These are phyloP conservation scores for Plectropomus leopardus DNA, from an alignment of 2,113 vertebrate genomes.

Conservation along the genomic window DNA sequence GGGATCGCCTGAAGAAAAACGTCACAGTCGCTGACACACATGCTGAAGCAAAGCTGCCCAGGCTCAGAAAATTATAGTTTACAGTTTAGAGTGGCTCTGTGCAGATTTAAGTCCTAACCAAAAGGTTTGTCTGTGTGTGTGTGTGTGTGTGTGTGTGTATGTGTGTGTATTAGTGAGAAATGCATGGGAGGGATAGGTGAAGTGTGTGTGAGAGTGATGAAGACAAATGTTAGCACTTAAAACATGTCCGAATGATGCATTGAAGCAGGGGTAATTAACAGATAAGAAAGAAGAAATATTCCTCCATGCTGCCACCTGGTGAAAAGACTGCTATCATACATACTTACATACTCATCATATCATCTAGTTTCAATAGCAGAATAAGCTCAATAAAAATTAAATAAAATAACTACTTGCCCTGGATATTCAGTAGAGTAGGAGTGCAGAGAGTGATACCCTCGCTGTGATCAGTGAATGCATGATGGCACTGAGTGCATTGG, in stretches of 20 bases:
- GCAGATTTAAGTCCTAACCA: conserved; percentile 6
- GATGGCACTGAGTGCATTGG: conserved; percentile 27
- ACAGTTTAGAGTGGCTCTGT: not conserved
- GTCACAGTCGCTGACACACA: conserved; percentile 57
- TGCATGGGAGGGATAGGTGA: not conserved
- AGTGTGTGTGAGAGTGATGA: not conserved
- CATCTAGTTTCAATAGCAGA: conserved; percentile 3
- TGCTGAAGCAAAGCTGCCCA: conserved; percentile 40
- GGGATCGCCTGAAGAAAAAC: conserved; percentile 71
- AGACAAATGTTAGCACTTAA: conserved; percentile 6
- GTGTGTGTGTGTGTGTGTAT: not conserved
- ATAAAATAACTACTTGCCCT: not conserved
- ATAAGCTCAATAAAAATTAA: not conserved
- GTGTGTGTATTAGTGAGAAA: not conserved
- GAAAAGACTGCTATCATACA: conserved; percentile 7
- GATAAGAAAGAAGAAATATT: not conserved
- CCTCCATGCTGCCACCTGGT: conserved; percentile 7
- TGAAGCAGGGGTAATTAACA: conserved; percentile 3
- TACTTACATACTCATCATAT: not conserved
- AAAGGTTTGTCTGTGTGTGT: not conserved
- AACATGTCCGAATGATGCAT: conserved; percentile 13
- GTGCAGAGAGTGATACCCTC: conserved; percentile 22
- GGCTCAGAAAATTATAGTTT: conserved; percentile 5
- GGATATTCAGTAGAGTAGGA: conserved; percentile 23
- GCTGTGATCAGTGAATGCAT: conserved; percentile 29